Evolutionary conservation across 1,140 invertebrate species (phyloP).

Genomic region (Dolichoris vasculosae): DNA sequence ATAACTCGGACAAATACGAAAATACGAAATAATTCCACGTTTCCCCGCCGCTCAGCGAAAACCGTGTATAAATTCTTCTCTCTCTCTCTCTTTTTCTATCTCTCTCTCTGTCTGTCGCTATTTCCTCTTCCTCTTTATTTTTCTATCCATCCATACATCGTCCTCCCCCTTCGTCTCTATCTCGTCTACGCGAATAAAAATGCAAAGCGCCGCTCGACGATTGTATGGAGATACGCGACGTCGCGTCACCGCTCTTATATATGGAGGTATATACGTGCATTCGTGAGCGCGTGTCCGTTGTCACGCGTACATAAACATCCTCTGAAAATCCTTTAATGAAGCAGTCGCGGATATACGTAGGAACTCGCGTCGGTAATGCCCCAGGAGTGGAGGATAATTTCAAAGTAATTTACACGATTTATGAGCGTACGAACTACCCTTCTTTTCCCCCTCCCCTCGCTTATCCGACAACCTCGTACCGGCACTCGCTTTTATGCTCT

Average conservation of each 20-base stretch:
- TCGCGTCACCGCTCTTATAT: constrained; percentile 21
- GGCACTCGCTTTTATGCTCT: background rate
- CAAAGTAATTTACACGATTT: constrained; percentile 48
- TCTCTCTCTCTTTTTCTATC: background rate
- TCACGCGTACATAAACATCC: constrained; percentile 55
- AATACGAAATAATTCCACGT: constrained; percentile 32
- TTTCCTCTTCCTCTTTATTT: background rate
- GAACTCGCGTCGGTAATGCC: background rate
- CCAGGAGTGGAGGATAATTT: constrained; percentile 30
- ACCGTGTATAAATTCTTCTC: constrained; percentile 14
- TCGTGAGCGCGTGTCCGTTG: constrained; percentile 36
- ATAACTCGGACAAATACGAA: constrained; percentile 44
- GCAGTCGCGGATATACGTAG: background rate
- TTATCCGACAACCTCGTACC: too few relatives aligned
- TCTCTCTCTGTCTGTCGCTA: background rate
- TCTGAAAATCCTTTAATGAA: constrained; percentile 44
- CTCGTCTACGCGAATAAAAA: constrained; percentile 24
- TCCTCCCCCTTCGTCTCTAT: background rate
- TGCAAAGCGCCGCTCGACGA: constrained; percentile 37
- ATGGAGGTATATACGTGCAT: background rate
- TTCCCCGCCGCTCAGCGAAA: background rate
- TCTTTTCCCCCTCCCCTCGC: background rate
- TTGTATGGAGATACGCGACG: constrained; percentile 47
- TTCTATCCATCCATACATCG: too few relatives aligned
- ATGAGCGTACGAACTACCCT: constrained; percentile 6